Evolutionary conservation across 2,113 vertebrate species (phyloP).

Genomic region (Entosphenus tridentatus): DNA sequence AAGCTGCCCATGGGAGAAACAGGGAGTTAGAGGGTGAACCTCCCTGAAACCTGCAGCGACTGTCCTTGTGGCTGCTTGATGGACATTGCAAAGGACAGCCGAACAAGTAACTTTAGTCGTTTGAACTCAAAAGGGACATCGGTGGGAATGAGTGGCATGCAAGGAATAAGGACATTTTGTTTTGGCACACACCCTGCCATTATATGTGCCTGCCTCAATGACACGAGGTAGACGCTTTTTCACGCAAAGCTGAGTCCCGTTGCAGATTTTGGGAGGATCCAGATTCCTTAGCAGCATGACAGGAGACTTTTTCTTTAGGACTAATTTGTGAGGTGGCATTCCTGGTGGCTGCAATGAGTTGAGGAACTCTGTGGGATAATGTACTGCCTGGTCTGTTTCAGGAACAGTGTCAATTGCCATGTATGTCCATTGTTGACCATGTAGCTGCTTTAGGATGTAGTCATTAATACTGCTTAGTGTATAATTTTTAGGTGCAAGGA

Average conservation of each 20-base stretch:
- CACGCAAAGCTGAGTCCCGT: not conserved
- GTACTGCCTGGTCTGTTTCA: not conserved
- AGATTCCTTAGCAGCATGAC: not conserved
- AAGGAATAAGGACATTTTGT: not conserved
- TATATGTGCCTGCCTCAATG: not conserved
- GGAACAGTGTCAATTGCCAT: not conserved
- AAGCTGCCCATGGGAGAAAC: not conserved
- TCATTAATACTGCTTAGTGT: not conserved
- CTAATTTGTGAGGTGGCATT: constrained; percentile 3
- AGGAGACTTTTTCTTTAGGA: not conserved
- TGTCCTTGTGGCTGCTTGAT: not conserved
- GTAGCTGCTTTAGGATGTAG: not conserved
- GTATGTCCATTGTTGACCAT: not conserved
- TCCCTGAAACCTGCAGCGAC: not conserved
- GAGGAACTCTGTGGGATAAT: not conserved
- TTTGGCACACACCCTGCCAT: not conserved
- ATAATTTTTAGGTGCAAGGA: not conserved
- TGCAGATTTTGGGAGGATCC: not conserved
- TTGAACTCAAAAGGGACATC: not conserved
- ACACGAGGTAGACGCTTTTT: not conserved
- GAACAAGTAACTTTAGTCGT: not conserved
- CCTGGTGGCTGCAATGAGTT: constrained; percentile 1
- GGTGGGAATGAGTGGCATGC: not conserved
- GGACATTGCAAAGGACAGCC: not conserved
- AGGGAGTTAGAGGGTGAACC: not conserved